Conservation (phyloP, 2,113 vertebrate genomes). For the Grammomys surdaster region DNA sequence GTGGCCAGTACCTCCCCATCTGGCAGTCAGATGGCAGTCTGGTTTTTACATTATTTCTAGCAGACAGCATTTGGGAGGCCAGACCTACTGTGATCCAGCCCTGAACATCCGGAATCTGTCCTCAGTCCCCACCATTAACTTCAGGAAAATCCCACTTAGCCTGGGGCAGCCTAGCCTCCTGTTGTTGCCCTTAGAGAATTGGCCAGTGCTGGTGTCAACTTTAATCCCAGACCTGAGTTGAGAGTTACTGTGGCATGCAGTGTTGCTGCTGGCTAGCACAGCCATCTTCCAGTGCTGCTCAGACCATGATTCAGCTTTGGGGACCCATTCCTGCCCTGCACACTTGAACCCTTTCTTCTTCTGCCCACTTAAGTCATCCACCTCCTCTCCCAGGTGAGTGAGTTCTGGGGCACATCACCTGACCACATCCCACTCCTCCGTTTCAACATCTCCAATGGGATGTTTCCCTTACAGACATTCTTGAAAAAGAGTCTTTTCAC, state of each 20-base stretch:
- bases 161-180: background rate
- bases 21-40: background rate
- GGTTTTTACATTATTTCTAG: constrained; percentile 58
- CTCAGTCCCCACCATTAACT: background rate
- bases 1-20: background rate
- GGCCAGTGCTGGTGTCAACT: background rate
- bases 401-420: background rate
- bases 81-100: background rate
- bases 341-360: background rate
- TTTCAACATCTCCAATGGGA: background rate
- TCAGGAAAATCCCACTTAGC: constrained; percentile 17
- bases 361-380: background rate
- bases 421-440: background rate
- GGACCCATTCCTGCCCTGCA: background rate
- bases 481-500: background rate
- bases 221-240: background rate
- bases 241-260: background rate
- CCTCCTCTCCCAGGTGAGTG: background rate
- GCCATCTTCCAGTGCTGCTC: background rate
- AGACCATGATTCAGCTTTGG: background rate
- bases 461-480: background rate
- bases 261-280: background rate
- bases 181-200: background rate
- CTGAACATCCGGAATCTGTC: background rate
- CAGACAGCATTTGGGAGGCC: constrained; percentile 39